Evolutionary conservation across 2,888 invertebrate species (phyloP).

Genomic region (Troilus luridus): DNA sequence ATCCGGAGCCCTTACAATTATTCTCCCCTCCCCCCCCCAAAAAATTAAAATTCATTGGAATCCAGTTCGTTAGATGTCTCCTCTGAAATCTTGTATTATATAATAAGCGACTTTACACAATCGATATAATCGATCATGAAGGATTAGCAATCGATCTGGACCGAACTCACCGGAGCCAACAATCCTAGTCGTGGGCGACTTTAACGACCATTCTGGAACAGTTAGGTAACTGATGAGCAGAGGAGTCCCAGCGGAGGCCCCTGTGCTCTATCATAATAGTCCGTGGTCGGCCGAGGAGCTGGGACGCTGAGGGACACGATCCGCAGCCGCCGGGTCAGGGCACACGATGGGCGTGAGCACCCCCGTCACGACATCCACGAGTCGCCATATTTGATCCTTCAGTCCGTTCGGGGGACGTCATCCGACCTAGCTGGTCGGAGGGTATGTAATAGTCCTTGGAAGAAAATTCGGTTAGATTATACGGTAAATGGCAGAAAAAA

Average conservation of each 20-base stretch:
- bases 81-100: background rate
- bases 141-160: constrained; percentile 12
- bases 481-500: too few species aligned
- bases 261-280: constrained; percentile 29
- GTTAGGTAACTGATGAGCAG: constrained; percentile 22
- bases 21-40: too few species aligned
- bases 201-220: constrained; percentile 39
- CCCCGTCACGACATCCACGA: background rate
- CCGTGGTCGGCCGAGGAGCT: background rate
- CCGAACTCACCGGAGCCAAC: background rate
- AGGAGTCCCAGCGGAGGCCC: constrained; percentile 16
- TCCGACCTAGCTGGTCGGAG: background rate
- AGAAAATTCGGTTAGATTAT: too few species aligned
- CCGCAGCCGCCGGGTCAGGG: constrained; percentile 22
- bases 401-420: background rate
- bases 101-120: background rate
- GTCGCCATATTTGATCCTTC: constrained; percentile 41
- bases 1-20: too few species aligned
- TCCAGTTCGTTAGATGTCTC: background rate
- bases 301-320: background rate
- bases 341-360: constrained; percentile 45
- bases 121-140: constrained; percentile 19
- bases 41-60: too few species aligned
- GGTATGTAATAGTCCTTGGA: too few species aligned
- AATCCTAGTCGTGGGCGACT: constrained; percentile 24